Percentiles rank a stretch among this genome's conserved stretches.
Evolutionary conservation across 2,888 invertebrate genomes (phyloP).

Genomic region (Eretmocerus hayati): DNA sequence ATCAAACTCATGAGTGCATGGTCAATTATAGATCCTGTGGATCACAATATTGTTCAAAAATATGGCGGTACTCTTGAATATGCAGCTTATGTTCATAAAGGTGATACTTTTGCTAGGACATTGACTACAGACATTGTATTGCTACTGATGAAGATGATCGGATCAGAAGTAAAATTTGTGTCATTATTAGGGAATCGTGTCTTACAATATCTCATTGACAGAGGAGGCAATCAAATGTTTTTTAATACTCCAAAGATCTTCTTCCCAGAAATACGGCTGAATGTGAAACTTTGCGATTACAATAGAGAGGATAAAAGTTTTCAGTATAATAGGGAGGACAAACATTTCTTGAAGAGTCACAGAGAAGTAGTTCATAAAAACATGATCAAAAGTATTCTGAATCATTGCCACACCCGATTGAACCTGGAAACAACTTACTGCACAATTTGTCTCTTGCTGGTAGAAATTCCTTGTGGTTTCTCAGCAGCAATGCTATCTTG

Average conservation of each 20-base stretch:
- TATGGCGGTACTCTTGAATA: constrained; percentile 53
- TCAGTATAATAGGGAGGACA: constrained; percentile 48
- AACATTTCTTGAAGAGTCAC: constrained; percentile 49
- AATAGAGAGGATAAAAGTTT: constrained; percentile 46
- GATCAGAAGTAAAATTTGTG: constrained; percentile 47
- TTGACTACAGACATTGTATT: constrained; percentile 50
- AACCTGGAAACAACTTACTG: constrained; percentile 53
- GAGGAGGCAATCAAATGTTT: constrained; percentile 48
- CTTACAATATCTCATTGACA: constrained; percentile 53
- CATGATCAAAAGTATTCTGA: constrained; percentile 45
- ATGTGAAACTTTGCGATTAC: constrained; percentile 45
- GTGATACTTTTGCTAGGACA: constrained; percentile 44
- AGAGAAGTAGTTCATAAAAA: constrained; percentile 50
- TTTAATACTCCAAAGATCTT: constrained; percentile 53
- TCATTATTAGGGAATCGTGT: constrained; percentile 54
- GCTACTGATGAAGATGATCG: constrained; percentile 49
- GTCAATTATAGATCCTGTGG: constrained; percentile 46
- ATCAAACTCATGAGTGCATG: constrained; percentile 51
- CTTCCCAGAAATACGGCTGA: constrained; percentile 45
- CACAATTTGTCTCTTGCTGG: constrained; percentile 51
- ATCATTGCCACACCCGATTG: constrained; percentile 47
- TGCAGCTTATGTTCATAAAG: constrained; percentile 49
- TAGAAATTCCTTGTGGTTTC: constrained; percentile 58
- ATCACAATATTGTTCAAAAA: constrained; percentile 48
- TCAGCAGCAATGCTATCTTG: constrained; percentile 55